Conservation (phyloP, 2,888 invertebrate genomes). For the Chrysolina haemoptera region DNA sequence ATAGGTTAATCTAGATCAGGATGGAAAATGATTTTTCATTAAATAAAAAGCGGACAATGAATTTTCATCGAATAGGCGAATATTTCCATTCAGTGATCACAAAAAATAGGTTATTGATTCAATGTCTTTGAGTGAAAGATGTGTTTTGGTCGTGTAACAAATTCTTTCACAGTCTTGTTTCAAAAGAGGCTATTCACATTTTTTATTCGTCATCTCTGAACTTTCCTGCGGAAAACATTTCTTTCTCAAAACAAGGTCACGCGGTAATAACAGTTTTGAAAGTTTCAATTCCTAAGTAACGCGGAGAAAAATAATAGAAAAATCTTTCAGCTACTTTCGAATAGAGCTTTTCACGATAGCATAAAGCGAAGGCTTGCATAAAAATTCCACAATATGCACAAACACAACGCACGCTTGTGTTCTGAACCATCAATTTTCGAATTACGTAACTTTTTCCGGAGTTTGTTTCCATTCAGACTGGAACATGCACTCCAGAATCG, state of each 20-base stretch:
- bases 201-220: not conserved
- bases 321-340: slow-evolving; percentile 21
- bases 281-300: not conserved
- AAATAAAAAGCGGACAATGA: no score
- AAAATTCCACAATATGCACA: slow-evolving; percentile 30
- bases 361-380: slow-evolving; percentile 26
- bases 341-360: slow-evolving; percentile 13
- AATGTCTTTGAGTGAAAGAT: no score
- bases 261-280: not conserved
- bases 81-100: no score
- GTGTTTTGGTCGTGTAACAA: no score
- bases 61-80: no score
- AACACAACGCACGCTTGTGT: slow-evolving; percentile 27
- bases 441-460: slow-evolving; percentile 29
- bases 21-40: no score
- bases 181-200: no score
- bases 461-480: slow-evolving; percentile 29
- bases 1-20: no score
- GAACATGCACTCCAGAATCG: slow-evolving; percentile 28
- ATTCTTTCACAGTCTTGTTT: no score
- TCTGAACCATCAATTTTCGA: slow-evolving; percentile 26
- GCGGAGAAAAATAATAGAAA: slow-evolving; percentile 25
- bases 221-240: not conserved
- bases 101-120: no score
- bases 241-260: not conserved